These are phyloP conservation scores for Scaptomyza flava DNA, from an alignment of 2,888 invertebrate genomes.

Conservation along the genomic window DNA sequence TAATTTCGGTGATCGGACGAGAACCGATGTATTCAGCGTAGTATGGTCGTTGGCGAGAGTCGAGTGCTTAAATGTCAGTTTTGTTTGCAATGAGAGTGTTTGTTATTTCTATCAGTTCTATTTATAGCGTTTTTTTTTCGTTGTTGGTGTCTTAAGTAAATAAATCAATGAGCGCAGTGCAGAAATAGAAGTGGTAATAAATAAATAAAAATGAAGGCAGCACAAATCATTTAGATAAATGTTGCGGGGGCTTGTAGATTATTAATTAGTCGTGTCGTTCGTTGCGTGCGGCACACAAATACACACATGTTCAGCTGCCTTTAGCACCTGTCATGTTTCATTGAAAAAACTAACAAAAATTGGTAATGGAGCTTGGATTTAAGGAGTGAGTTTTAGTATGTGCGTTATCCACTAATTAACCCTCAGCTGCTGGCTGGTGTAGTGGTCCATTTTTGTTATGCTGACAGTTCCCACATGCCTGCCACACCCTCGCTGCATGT, in stretches of 20 bases:
- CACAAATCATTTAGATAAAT: conserved; percentile 46
- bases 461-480: conserved; percentile 50
- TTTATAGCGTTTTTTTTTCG: too few species aligned
- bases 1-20: too few species aligned
- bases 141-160: conserved; percentile 1
- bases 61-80: not conserved
- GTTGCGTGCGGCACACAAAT: conserved; percentile 50
- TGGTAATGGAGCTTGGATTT: conserved; percentile 62
- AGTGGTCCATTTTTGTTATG: conserved; percentile 55
- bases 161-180: conserved; percentile 49
- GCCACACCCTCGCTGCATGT: not conserved
- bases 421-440: conserved; percentile 60
- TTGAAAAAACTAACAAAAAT: conserved; percentile 52
- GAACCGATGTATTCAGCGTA: too few species aligned
- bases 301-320: conserved; percentile 9
- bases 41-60: too few species aligned
- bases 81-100: too few species aligned
- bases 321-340: conserved; percentile 61
- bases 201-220: conserved; percentile 42
- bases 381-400: conserved; percentile 8
- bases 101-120: too few species aligned
- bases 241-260: conserved; percentile 6
- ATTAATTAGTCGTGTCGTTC: conserved; percentile 44
- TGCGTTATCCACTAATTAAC: conserved; percentile 77
- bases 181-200: conserved; percentile 37